phyloP scores from a whole-genome alignment of 2,797 vertebrate genomes.

The Poecilia velifera region DNA sequence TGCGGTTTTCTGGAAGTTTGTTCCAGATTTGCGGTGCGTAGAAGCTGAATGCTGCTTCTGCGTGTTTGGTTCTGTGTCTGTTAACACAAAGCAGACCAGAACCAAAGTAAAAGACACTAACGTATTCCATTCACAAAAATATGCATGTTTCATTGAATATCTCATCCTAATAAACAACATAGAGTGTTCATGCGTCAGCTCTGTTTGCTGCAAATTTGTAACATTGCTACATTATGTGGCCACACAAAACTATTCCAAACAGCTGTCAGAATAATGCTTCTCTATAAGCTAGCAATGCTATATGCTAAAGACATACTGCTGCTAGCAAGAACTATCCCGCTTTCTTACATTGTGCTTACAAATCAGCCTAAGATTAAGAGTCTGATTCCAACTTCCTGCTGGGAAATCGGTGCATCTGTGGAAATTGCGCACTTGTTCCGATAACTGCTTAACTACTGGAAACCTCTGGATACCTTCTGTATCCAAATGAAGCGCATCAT shows the following conservation, averaged over 20 bases:
- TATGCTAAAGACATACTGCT: not conserved
- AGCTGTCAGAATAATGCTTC: too few species aligned
- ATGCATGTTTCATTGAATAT: not conserved
- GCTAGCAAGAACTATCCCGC: not conserved
- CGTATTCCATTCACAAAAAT: not conserved
- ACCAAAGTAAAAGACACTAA: not conserved
- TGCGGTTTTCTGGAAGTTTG: too few species aligned
- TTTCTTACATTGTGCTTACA: too few species aligned
- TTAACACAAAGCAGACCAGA: too few species aligned
- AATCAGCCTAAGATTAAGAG: not conserved
- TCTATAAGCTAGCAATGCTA: not conserved
- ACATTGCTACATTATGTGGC: not conserved
- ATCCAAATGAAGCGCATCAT: slow-evolving; percentile 10
- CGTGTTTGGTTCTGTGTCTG: too few species aligned
- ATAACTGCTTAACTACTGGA: not conserved
- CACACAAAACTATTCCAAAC: not conserved
- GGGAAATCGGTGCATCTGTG: not conserved
- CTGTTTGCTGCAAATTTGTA: not conserved
- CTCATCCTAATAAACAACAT: not conserved
- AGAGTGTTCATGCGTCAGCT: not conserved
- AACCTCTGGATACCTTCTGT: not conserved
- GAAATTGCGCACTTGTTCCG: not conserved
- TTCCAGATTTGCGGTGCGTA: too few species aligned
- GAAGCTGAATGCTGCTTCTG: too few species aligned
- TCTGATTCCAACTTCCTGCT: not conserved